phyloP scores from a whole-genome alignment of 53 echinoderm and acorn worm genomes.

The Zoroaster sp. region DNA sequence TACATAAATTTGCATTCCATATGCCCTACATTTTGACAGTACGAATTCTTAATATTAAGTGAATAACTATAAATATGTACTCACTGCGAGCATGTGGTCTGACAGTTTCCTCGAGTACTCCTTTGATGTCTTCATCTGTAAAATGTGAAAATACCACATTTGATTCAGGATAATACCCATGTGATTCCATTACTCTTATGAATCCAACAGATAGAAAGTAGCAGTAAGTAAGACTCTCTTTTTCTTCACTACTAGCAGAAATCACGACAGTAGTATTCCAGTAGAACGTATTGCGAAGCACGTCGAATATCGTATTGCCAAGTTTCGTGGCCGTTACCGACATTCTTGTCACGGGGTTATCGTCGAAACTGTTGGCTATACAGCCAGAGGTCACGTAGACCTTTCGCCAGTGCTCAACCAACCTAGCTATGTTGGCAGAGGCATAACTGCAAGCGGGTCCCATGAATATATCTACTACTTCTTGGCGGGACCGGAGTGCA shows the following conservation, averaged over 20 bases:
- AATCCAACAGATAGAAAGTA: not conserved
- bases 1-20: too few species aligned
- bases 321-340: not conserved
- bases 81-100: slow-evolving; percentile 22
- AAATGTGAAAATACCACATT: not conserved
- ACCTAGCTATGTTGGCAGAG: slow-evolving; percentile 23
- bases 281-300: slow-evolving; percentile 6
- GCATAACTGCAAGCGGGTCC: slow-evolving; percentile 48
- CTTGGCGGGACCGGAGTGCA: not conserved
- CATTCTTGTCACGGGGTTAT: slow-evolving; percentile 10
- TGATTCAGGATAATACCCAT: not conserved
- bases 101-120: not conserved
- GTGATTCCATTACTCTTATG: not conserved
- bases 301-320: not conserved
- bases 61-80: not conserved
- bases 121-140: not conserved
- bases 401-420: slow-evolving; percentile 33
- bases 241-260: not conserved
- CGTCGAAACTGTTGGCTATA: not conserved
- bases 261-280: slow-evolving; percentile 3
- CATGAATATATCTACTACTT: slow-evolving; percentile 3
- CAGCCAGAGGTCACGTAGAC: slow-evolving; percentile 2
- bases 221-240: not conserved
- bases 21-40: too few species aligned
- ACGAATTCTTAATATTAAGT: too few species aligned